Conservation (phyloP, 2,797 vertebrate genomes). For the Enteromius mattozi region DNA sequence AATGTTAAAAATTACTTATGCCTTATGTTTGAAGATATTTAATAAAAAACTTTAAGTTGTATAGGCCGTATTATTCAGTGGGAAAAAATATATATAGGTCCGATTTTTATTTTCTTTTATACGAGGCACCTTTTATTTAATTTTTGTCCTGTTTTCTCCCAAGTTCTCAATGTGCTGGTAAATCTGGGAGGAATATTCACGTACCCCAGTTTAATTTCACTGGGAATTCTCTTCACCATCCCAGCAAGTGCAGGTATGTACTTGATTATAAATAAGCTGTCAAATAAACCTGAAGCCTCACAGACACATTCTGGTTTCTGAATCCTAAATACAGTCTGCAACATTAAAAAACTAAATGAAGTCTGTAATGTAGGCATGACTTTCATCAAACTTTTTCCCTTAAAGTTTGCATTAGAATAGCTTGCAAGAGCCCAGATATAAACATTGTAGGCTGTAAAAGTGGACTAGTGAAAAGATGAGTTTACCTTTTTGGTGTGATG, state of each 20-base stretch:
- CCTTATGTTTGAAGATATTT: neutral
- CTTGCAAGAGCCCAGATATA: neutral
- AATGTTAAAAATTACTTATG: neutral
- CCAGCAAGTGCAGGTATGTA: constrained; percentile 66
- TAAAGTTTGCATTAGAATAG: neutral
- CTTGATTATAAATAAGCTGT: neutral
- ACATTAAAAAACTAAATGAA: neutral
- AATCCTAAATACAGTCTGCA: neutral
- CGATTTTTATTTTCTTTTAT: neutral
- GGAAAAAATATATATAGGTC: neutral
- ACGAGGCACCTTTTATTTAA: neutral
- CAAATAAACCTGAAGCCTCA: neutral
- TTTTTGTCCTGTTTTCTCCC: neutral
- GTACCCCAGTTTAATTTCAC: constrained; percentile 62
- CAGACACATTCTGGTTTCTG: neutral
- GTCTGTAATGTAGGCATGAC: neutral
- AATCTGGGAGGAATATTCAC: constrained; percentile 64
- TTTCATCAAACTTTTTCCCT: neutral
- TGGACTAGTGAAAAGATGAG: neutral
- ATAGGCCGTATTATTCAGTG: neutral
- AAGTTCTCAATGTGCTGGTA: constrained; percentile 65
- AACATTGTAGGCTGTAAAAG: neutral
- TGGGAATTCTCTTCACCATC: constrained; percentile 65
- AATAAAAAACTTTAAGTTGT: neutral
- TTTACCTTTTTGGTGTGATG: neutral